These are phyloP conservation scores for Papilio xuthus DNA, from an alignment of 1,140 invertebrate genomes.

Conservation along the genomic window DNA sequence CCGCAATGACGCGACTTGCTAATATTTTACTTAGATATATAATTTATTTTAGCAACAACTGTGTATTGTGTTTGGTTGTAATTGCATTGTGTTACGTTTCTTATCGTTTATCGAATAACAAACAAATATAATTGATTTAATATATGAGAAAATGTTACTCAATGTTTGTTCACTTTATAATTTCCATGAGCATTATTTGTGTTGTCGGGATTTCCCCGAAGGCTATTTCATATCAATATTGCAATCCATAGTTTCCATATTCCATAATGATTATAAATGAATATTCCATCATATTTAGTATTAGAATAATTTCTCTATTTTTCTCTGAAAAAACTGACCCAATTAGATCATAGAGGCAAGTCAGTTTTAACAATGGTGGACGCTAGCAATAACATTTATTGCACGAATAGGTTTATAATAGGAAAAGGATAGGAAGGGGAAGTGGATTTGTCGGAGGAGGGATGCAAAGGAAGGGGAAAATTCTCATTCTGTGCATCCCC, in stretches of 20 bases:
- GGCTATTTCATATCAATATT: not conserved
- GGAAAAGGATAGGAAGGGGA: too few relatives aligned
- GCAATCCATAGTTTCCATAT: not conserved
- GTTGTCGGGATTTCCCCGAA: conserved; percentile 4
- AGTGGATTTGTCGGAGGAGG: too few relatives aligned
- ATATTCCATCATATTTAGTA: not conserved
- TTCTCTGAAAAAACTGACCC: too few relatives aligned
- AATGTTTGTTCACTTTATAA: not conserved
- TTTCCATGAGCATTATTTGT: not conserved
- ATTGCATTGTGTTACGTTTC: not conserved
- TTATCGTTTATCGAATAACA: too few relatives aligned
- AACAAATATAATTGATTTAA: too few relatives aligned
- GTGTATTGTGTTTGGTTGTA: not conserved
- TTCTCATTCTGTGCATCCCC: too few relatives aligned
- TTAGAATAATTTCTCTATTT: not conserved
- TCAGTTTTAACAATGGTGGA: too few relatives aligned
- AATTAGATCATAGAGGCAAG: too few relatives aligned
- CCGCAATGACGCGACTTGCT: not conserved
- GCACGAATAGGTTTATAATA: too few relatives aligned
- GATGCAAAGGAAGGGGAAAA: too few relatives aligned
- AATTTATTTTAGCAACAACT: not conserved
- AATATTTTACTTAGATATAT: not conserved
- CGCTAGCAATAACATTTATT: too few relatives aligned
- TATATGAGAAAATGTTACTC: not conserved
- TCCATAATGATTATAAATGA: not conserved